Conservation (phyloP, 2,888 invertebrate species). For the Sepioteuthis lessoniana region DNA sequence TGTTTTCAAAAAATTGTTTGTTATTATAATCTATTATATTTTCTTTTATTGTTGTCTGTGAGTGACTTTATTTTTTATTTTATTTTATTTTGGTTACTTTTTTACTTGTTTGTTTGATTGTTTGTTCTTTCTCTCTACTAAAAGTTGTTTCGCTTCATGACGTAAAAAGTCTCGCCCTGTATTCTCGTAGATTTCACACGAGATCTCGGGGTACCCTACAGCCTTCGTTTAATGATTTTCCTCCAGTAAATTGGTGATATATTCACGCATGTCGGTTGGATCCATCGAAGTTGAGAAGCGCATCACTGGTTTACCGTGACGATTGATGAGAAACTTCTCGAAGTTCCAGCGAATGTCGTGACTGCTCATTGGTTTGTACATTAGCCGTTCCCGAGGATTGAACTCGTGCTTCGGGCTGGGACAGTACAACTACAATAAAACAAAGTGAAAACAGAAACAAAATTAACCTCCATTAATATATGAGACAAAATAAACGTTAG, state of each 20-base stretch:
- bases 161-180: neutral
- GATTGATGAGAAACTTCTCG: conserved; percentile 65
- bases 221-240: neutral
- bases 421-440: conserved; percentile 58
- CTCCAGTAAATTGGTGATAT: conserved; percentile 39
- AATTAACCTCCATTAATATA: no score
- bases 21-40: no score
- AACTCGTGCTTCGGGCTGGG: conserved; percentile 60
- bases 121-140: no score
- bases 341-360: conserved; percentile 68
- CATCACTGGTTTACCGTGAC: conserved; percentile 53
- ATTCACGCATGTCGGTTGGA: neutral
- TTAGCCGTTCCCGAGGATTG: conserved; percentile 52
- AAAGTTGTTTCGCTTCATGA: neutral
- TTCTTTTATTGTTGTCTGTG: no score
- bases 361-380: conserved; percentile 60
- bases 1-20: no score
- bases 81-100: no score
- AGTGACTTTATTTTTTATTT: no score
- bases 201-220: neutral
- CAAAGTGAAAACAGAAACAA: neutral
- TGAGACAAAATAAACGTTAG: no score
- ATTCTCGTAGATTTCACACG: neutral
- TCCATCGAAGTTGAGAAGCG: conserved; percentile 46
- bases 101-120: no score